phyloP scores from a whole-genome alignment of 2,888 invertebrate species.

The Camptogramma bilineatum region DNA sequence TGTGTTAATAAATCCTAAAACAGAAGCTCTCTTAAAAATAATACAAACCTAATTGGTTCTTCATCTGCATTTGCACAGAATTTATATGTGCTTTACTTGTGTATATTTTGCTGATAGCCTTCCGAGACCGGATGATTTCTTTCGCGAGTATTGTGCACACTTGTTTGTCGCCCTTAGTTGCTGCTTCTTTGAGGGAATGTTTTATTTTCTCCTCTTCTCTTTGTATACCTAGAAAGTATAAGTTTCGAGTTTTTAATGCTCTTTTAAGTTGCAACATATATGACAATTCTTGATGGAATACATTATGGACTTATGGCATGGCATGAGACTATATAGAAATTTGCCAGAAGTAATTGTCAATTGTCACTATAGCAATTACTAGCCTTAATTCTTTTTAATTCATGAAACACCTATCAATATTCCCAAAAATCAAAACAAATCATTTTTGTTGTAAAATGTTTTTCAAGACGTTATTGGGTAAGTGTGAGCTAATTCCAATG shows the following conservation, averaged over 20 bases:
- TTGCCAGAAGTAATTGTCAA: too few relatives aligned
- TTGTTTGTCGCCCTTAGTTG: conserved; percentile 96
- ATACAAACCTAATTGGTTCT: conserved; percentile 94
- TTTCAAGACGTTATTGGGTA: too few relatives aligned
- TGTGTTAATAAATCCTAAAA: too few relatives aligned
- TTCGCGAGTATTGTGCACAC: conserved; percentile 97
- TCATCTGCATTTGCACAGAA: conserved; percentile 98
- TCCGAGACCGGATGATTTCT: conserved; percentile 94
- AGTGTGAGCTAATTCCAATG: too few relatives aligned
- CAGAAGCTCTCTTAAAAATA: conserved; percentile 35
- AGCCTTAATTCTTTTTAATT: too few relatives aligned
- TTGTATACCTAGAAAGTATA: conserved; percentile 90
- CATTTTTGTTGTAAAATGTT: too few relatives aligned
- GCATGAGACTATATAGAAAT: too few relatives aligned
- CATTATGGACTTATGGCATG: too few relatives aligned
- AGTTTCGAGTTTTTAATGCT: background rate
- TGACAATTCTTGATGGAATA: too few relatives aligned
- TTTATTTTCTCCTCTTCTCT: conserved; percentile 99
- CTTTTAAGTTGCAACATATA: background rate
- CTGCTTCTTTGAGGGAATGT: conserved; percentile 96
- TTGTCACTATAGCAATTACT: too few relatives aligned
- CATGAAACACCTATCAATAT: too few relatives aligned
- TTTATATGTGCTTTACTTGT: conserved; percentile 99
- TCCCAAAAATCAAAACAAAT: too few relatives aligned
- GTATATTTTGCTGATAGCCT: conserved; percentile 95